Evolutionary conservation across 2,113 vertebrate species (phyloP).

Genomic region (Strigops habroptila): DNA sequence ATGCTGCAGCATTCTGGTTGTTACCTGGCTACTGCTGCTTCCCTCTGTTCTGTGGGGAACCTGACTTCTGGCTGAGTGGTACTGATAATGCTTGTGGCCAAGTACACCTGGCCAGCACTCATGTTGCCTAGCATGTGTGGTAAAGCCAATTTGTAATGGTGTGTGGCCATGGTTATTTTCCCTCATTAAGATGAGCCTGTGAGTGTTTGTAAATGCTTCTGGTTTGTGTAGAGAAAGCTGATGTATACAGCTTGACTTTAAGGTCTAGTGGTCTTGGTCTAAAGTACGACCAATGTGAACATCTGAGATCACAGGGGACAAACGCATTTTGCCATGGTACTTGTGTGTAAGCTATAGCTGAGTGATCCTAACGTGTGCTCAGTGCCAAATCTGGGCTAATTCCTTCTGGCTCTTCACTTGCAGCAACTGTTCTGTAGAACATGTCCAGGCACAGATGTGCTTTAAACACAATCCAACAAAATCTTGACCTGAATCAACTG

Average conservation of each 20-base stretch:
- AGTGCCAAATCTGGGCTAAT: neutral
- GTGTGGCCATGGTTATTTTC: neutral
- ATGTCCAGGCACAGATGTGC: neutral
- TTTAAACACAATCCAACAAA: neutral
- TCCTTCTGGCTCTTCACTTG: neutral
- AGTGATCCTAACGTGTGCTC: neutral
- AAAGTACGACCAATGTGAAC: neutral
- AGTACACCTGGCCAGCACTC: neutral
- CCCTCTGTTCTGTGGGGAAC: neutral
- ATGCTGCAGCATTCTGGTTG: neutral
- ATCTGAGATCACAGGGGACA: neutral
- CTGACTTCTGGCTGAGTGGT: neutral
- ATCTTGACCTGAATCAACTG: constrained; percentile 7
- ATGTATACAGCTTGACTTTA: neutral
- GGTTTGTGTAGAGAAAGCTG: neutral
- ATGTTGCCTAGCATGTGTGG: neutral
- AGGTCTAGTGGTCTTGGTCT: neutral
- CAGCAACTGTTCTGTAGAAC: neutral
- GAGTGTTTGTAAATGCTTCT: neutral
- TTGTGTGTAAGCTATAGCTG: neutral
- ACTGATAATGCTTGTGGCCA: neutral
- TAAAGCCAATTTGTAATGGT: neutral
- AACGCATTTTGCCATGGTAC: neutral
- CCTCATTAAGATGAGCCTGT: neutral
- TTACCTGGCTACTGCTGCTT: constrained; percentile 37